Base-by-base conservation (phyloP, 1,140 invertebrate species). In the Drosophila nigrodunni region DNA sequence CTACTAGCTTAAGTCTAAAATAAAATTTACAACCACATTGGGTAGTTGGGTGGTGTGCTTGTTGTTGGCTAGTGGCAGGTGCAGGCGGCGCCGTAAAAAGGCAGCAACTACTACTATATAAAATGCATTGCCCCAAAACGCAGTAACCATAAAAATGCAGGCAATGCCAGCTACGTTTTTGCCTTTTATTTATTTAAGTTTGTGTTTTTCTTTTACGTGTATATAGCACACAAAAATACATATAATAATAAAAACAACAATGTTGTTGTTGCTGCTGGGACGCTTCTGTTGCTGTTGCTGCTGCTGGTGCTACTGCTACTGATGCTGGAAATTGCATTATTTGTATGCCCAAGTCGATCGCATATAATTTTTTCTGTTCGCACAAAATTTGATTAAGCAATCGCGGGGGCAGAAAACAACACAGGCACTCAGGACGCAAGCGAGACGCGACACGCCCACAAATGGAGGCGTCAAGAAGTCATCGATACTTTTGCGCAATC, bases 401-500 rank as follows among this genome's bases (percentile, higher is more conserved):
- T 54, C 50, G 46, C 50, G 70, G 10, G 50, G 60, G 46, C 15
- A 30, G 30, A 41, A 44, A 25, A 57, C 39, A 71, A 39, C 41
- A 43, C 60, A 39, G 61, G 50, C 61, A 72, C 69, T 72, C 69
- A 65, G 60, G 35, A 30, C 11, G 18, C 44, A 25, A 37, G 18
- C 18, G 18, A 21, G 18, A 8, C 52, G 46, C 15, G 50, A 50
- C 65, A 67, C 58, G 59, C 80, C 61, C 21, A 66, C 65, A 65
- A 55, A 30, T 37, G 34, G 7, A 50, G 70, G 65, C 74, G 72
- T 76, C 66, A 76, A 89, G 86, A 81, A 89, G 85, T 89, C 85
- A 89, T 89, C 85, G 86, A 89, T 89, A 90, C 85, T 89, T 90
- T 89, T 81, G 85, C 85, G 86, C 81, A 89, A 89, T 89, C 85